A percentile compares a stretch with the other conserved stretches of the same genome.
phyloP scores from a whole-genome alignment of 2,797 vertebrate genomes.

The Chelon labrosus region DNA sequence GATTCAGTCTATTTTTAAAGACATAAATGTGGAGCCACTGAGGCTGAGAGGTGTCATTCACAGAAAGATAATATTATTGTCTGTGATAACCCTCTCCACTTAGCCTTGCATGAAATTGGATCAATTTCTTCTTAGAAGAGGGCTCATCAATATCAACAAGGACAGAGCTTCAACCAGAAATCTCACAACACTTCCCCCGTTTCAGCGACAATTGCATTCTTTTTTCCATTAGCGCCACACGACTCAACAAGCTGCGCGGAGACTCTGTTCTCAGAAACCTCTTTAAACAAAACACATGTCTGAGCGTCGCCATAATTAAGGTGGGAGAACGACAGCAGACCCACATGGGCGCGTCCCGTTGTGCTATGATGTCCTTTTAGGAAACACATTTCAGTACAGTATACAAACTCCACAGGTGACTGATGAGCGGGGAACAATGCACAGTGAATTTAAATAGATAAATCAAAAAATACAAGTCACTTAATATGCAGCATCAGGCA shows the following conservation, averaged over 20 bases:
- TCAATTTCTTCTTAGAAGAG: conserved; percentile 14
- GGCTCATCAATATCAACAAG: conserved; percentile 29
- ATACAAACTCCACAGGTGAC: conserved; percentile 21
- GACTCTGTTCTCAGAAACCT: conserved; percentile 7
- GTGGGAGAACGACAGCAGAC: neutral
- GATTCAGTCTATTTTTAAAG: conserved; percentile 22
- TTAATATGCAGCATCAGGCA: conserved; percentile 45
- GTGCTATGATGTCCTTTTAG: conserved; percentile 4
- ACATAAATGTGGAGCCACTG: conserved; percentile 12
- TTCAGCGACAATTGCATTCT: conserved; percentile 30
- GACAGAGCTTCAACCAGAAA: conserved; percentile 16
- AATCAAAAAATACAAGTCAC: conserved; percentile 10
- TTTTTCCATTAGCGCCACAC: conserved; percentile 6
- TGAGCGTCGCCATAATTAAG: neutral
- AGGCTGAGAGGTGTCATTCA: conserved; percentile 32
- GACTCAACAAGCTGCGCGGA: conserved; percentile 13
- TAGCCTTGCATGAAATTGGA: conserved; percentile 34
- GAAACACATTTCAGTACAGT: neutral
- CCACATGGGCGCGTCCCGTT: neutral
- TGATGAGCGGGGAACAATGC: conserved; percentile 8
- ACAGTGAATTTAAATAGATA: conserved; percentile 43
- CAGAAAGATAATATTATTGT: conserved; percentile 29
- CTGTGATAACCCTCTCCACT: conserved; percentile 24
- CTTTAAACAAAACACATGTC: conserved; percentile 15
- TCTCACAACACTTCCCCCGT: conserved; percentile 19